Evolutionary conservation across 2,888 invertebrate species (phyloP), one percentile per base, ranked within the genome.

Genomic region (Pheosia gnoma): DNA sequence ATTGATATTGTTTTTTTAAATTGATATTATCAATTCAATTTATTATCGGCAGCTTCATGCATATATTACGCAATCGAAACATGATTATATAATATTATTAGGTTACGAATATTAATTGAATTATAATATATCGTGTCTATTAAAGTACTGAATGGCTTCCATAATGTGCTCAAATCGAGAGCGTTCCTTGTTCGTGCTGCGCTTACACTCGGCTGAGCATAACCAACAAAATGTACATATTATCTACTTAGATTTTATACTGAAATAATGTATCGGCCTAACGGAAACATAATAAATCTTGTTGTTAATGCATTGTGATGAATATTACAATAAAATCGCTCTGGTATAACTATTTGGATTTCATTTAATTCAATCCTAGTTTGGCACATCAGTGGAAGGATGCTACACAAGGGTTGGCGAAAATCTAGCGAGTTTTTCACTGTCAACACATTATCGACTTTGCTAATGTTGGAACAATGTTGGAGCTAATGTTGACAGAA

Each of bases 301-400:
- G 82, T 87, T 85, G 83, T 86, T 81, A 80, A 80, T 82, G 79
- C 81, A 81, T 79, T 84, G 82, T 84, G 85, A 81, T 80, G 77
- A 80, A 78, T 78, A 78, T 72, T 78, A 77, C 65, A 84, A 88
- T 86, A 85, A 88, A 86, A 86, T 74, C 72, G 76, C 83, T 84
- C 78, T 78, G 71, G 77, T 80, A 80, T 77, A 55, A 5, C 4
- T 58, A n/a, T 63, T 51, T 64, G 41, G 57, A 79, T 80, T 79
- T 78, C 75, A 41, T 41, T 47, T 11, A 5, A 47, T 43, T 43
- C 10, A 43, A 43, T 43, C 4, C 10, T 43, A 1, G 5, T 41
- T 25, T 25, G 25, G 25, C 1, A 25, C 25, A 25, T 25, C 25
- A 1, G 25, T 25, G 25, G 25, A 25, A 25, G 1, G 2, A 25